Percentiles rank a stretch among this genome's conserved stretches.
phyloP scores from a whole-genome alignment of 2,113 vertebrate species.

The Amblyornis subalaris region DNA sequence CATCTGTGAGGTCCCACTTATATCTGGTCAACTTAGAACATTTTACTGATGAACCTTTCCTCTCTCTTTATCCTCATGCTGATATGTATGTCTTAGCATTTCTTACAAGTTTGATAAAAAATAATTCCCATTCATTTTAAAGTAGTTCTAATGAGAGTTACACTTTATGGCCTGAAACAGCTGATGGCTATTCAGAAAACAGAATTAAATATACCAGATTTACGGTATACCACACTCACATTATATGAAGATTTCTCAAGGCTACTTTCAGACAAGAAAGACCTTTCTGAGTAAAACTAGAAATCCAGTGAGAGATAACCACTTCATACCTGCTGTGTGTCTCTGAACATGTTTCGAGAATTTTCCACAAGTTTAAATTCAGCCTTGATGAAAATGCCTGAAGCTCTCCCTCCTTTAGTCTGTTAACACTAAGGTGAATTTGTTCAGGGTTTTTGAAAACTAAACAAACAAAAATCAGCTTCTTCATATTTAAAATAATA shows the following conservation, averaged over 20 bases:
- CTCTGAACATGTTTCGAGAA: background rate
- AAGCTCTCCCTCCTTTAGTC: background rate
- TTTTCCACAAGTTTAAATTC: background rate
- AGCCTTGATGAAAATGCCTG: background rate
- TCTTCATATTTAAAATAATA: background rate
- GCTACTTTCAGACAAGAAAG: background rate
- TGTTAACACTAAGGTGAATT: background rate
- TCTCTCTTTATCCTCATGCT: background rate
- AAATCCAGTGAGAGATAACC: background rate
- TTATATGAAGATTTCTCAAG: background rate
- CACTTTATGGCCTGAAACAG: fast-evolving
- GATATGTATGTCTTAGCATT: background rate
- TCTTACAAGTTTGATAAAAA: background rate
- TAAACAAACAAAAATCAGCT: background rate
- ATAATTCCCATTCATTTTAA: background rate
- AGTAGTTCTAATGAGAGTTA: background rate
- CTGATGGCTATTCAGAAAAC: background rate
- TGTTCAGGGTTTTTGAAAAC: background rate
- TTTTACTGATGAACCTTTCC: background rate
- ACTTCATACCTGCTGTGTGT: background rate
- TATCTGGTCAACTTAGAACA: background rate
- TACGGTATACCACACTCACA: background rate
- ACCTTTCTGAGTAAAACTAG: background rate
- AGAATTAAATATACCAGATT: background rate
- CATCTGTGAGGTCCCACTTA: background rate